phyloP scores from a whole-genome alignment of 2,797 vertebrate species.

The Crenuchus spilurus region DNA sequence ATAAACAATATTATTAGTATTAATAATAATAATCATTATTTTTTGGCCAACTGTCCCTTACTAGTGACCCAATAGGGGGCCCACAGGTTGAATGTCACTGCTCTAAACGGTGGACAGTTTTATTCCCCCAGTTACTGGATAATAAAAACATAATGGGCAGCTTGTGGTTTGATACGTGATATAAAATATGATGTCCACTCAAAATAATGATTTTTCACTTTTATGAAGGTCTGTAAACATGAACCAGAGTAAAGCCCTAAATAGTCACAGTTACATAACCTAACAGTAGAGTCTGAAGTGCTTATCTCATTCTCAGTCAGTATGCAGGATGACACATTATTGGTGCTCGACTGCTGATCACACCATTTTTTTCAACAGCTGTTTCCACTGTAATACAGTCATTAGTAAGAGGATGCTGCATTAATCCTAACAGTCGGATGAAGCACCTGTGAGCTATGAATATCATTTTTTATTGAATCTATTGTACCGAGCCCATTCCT shows the following conservation, averaged over 20 bases:
- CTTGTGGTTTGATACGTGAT: too few species aligned
- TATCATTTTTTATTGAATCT: too few species aligned
- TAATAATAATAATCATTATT: too few species aligned
- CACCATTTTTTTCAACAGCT: neutral
- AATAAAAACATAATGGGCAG: too few species aligned
- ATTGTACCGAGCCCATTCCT: neutral
- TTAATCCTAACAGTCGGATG: neutral
- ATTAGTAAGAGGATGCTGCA: neutral
- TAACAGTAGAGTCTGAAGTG: neutral
- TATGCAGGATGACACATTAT: neutral
- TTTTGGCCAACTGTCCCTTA: too few species aligned
- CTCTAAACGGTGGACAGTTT: too few species aligned
- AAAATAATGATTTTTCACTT: neutral
- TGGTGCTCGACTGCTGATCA: neutral
- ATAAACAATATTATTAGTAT: too few species aligned
- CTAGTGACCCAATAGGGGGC: too few species aligned
- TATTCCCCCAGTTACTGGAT: too few species aligned
- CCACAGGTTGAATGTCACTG: too few species aligned
- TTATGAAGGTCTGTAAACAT: neutral
- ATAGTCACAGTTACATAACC: neutral
- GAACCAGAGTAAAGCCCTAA: neutral
- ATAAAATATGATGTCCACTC: too few species aligned
- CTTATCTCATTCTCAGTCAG: neutral
- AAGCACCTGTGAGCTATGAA: neutral
- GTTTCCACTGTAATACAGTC: neutral